Percentiles rank a stretch among this genome's conserved stretches.
These are phyloP conservation scores for Phalacrocorax brasilianus DNA, from an alignment of 2,113 vertebrate genomes.

Conservation along the genomic window DNA sequence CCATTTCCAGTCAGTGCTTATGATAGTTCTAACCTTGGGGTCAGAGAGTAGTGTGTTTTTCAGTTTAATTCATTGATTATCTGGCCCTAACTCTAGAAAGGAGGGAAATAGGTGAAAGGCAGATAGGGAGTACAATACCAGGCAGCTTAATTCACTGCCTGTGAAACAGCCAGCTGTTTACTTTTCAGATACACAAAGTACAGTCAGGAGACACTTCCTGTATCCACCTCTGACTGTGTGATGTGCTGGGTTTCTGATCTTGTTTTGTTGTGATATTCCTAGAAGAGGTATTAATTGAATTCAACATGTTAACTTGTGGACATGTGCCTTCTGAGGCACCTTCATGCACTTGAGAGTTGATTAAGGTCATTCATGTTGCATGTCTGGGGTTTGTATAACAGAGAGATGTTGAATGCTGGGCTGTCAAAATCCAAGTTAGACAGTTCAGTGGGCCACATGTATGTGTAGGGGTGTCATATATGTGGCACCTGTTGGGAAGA, in stretches of 20 bases:
- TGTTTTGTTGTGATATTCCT: neutral
- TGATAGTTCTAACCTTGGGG: too few species aligned
- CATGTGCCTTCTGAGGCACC: neutral
- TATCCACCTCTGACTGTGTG: neutral
- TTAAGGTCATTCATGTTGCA: neutral
- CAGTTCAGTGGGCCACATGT: neutral
- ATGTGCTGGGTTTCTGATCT: neutral
- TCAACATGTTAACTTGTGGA: neutral
- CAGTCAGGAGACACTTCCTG: neutral
- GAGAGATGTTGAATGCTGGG: neutral
- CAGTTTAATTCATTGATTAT: constrained; percentile 19
- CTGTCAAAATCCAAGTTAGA: neutral
- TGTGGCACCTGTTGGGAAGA: neutral
- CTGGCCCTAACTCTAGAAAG: neutral
- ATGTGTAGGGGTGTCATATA: neutral
- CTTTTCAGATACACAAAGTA: neutral
- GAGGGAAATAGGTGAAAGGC: neutral
- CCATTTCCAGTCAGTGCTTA: too few species aligned
- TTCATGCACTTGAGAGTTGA: neutral
- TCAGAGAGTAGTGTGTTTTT: neutral
- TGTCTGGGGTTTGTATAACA: neutral
- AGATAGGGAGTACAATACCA: neutral
- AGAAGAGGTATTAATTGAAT: neutral
- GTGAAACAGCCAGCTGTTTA: neutral
- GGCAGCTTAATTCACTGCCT: neutral